Evolutionary conservation across 1,140 invertebrate genomes (phyloP).

Genomic region (Dendrolimus punctatus): DNA sequence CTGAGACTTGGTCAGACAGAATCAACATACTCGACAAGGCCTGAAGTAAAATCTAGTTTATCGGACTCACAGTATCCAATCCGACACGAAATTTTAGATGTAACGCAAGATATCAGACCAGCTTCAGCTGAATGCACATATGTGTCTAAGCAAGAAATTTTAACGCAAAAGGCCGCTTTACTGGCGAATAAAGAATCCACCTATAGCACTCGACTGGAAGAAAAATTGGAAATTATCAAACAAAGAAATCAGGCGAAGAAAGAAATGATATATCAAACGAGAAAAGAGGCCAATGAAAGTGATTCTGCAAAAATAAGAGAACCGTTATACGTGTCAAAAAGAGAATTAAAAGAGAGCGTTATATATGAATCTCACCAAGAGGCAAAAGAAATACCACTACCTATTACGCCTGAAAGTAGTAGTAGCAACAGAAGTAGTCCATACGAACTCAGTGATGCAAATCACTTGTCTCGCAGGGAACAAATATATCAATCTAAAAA

Average conservation of each 20-base stretch:
- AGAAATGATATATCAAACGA: constrained; percentile 67
- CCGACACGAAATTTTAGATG: constrained; percentile 38
- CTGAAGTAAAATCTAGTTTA: constrained; percentile 56
- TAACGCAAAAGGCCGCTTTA: constrained; percentile 67
- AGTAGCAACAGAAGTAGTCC: constrained; percentile 60
- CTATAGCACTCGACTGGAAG: constrained; percentile 53
- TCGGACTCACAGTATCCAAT: constrained; percentile 46
- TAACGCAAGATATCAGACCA: constrained; percentile 39
- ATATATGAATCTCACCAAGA: constrained; percentile 69
- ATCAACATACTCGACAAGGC: constrained; percentile 44
- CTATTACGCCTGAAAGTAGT: constrained; percentile 33
- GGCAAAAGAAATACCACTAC: constrained; percentile 44
- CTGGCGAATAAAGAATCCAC: constrained; percentile 54
- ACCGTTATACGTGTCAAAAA: constrained; percentile 66
- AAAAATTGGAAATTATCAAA: constrained; percentile 69
- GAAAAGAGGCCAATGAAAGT: constrained; percentile 62
- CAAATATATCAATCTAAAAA: constrained; percentile 63
- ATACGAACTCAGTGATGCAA: constrained; percentile 66
- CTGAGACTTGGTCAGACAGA: constrained; percentile 50
- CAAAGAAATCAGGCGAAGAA: constrained; percentile 69
- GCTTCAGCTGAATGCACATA: constrained; percentile 64
- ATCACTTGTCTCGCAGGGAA: constrained; percentile 65
- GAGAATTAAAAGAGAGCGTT: constrained; percentile 65
- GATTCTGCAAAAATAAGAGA: constrained; percentile 57
- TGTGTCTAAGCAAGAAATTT: constrained; percentile 67